These are phyloP conservation scores for Sphaerophoria taeniata DNA, from an alignment of 2,888 invertebrate species.

Conservation along the genomic window DNA sequence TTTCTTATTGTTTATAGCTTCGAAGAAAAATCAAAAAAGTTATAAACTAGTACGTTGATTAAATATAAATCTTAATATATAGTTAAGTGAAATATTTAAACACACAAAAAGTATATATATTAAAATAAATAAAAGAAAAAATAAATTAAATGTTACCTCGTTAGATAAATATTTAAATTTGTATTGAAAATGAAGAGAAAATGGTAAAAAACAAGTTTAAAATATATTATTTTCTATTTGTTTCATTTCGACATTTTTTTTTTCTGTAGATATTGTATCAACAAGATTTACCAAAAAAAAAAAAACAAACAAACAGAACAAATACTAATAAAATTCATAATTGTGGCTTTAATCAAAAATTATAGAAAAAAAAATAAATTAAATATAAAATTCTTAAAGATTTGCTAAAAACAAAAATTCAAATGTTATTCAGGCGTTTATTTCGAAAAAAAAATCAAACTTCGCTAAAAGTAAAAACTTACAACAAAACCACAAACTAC, in stretches of 20 bases:
- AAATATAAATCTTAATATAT: constrained; percentile 63
- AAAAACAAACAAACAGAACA: constrained; percentile 3
- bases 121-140: constrained; percentile 54
- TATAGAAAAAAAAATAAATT: constrained; percentile 19
- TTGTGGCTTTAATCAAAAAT: constrained; percentile 65
- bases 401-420: constrained; percentile 5
- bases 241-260: not conserved
- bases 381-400: constrained; percentile 2
- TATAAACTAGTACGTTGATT: constrained; percentile 14
- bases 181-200: constrained; percentile 43
- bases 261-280: constrained; percentile 53
- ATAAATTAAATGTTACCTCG: constrained; percentile 80
- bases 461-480: no score
- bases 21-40: constrained; percentile 62
- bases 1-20: constrained; percentile 65
- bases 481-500: no score
- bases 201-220: constrained; percentile 8
- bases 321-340: constrained; percentile 51
- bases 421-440: no score
- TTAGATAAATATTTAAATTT: constrained; percentile 76
- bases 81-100: constrained; percentile 47
- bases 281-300: constrained; percentile 12
- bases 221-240: constrained; percentile 17
- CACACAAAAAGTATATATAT: constrained; percentile 64
- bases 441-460: no score